Base-by-base conservation (phyloP, 2,113 vertebrate genomes). In the Columba janthina region DNA sequence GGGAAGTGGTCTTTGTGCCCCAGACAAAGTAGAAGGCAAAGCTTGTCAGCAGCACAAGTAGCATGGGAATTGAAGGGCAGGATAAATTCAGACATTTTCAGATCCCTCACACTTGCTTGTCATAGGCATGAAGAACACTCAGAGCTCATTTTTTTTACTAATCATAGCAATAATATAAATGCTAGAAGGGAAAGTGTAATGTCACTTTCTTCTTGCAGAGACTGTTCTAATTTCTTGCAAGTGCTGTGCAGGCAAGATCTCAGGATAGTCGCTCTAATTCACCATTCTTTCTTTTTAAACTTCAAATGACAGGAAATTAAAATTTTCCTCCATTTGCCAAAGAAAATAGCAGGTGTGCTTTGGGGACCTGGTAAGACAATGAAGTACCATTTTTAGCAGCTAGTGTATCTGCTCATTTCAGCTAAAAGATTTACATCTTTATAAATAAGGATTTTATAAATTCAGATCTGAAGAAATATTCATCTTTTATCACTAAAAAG, bases 251-350 rank as follows among this genome's bases (percentile, higher is more conserved):
- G 34, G 32, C 26, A 75, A 65, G 70, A 66, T 88, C 89, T 95
- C 67, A 48, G 54, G 67, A 15, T 61, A 89, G 22, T 69, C 44
- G 28, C 40, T 77, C 64, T 82, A 42, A 64, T 82, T 90, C 69
- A 85, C 46, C 20, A 19, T 40, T 92, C 72, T 75, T 19, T 66
- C 26, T 62, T 88, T 80, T 86, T 89, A 74, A 10, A 69, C 87
- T 94, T 82, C 62, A 85, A n/a, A 46, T 86, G 26, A 92, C 10
- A 22, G 12, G 31, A 95, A 96, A 95, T 95, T 62, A 83, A 94
- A 71, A 24, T 88, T 92, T 92, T 80, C 56, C 22, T 94, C 60
- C 62, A 26, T 92, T 95, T 92, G 67, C 75, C 60, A 83, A 66
- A 89, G 75, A 86, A 94, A 94, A 69, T 79, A 48, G 51, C 36